phyloP scores from a whole-genome alignment of 2,888 invertebrate species.

The Temnothorax unifasciatus region DNA sequence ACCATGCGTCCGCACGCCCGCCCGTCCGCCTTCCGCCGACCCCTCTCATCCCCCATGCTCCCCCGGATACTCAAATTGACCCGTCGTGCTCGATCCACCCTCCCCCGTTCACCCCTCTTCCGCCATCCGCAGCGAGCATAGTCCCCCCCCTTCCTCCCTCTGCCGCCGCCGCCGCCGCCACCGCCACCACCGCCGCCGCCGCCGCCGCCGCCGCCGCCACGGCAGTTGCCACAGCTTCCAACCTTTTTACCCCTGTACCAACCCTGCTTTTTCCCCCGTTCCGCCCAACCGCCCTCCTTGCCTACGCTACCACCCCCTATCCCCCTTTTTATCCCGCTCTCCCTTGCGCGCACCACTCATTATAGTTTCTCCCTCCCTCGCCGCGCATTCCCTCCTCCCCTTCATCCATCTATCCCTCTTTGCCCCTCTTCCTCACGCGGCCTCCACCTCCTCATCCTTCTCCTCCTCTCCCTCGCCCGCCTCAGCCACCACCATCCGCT shows the following conservation, averaged over 20 bases:
- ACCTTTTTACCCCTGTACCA: conserved; percentile 82
- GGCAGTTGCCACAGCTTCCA: conserved; percentile 81
- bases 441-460: conserved; percentile 48
- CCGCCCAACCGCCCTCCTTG: conserved; percentile 68
- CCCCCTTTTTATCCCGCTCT: conserved; percentile 74
- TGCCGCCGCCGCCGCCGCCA: background rate
- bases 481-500: conserved; percentile 63
- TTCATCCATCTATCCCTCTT: conserved; percentile 63
- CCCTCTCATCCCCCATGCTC: conserved; percentile 61
- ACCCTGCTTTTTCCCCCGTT: conserved; percentile 74
- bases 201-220: conserved; percentile 50
- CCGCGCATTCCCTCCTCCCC: conserved; percentile 56
- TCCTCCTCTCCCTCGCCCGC: conserved; percentile 49
- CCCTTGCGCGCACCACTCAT: conserved; percentile 80
- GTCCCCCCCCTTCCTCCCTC: conserved; percentile 19
- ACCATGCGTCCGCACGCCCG: conserved; percentile 53
- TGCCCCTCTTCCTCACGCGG: conserved; percentile 47
- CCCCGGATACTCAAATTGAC: conserved; percentile 77
- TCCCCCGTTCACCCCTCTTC: conserved; percentile 40
- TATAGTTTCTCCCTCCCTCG: conserved; percentile 79
- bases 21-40: conserved; percentile 23
- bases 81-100: conserved; percentile 77
- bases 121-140: conserved; percentile 36
- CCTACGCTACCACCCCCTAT: conserved; percentile 64
- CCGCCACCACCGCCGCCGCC: conserved; percentile 27